Conservation (phyloP, 2,797 vertebrate species). For the Enteromius unitaeniatus region DNA sequence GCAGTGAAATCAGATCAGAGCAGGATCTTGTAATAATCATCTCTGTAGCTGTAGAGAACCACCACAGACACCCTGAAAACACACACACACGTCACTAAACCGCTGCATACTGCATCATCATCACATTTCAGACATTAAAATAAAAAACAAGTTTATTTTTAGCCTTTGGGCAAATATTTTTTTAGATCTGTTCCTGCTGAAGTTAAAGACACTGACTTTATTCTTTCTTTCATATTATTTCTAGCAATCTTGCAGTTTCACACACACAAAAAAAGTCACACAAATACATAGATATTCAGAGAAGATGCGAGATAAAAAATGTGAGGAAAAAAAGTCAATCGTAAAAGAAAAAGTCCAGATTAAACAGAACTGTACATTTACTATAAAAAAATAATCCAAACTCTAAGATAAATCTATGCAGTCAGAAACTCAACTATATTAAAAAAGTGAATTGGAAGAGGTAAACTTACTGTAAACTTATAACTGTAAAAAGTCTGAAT, state of each 20-base stretch:
- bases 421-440: too few species aligned
- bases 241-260: neutral
- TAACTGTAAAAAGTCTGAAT: too few species aligned
- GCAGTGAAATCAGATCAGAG: constrained; percentile 74
- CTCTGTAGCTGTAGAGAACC: constrained; percentile 93
- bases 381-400: too few species aligned
- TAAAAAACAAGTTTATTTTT: fast-evolving
- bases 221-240: neutral
- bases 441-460: too few species aligned
- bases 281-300: neutral
- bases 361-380: too few species aligned
- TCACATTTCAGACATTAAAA: neutral
- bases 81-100: constrained; percentile 56
- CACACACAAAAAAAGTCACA: too few species aligned
- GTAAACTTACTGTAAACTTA: too few species aligned
- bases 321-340: neutral
- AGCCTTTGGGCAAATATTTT: neutral
- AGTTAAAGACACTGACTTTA: neutral
- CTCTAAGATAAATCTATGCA: too few species aligned
- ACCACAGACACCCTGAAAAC: constrained; percentile 86
- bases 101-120: neutral
- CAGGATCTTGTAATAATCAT: constrained; percentile 94
- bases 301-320: neutral
- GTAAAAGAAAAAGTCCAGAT: too few species aligned
- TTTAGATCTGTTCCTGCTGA: neutral